Evolutionary conservation across 1,140 invertebrate species (phyloP).

Genomic region (Rhopalosiphum padi): DNA sequence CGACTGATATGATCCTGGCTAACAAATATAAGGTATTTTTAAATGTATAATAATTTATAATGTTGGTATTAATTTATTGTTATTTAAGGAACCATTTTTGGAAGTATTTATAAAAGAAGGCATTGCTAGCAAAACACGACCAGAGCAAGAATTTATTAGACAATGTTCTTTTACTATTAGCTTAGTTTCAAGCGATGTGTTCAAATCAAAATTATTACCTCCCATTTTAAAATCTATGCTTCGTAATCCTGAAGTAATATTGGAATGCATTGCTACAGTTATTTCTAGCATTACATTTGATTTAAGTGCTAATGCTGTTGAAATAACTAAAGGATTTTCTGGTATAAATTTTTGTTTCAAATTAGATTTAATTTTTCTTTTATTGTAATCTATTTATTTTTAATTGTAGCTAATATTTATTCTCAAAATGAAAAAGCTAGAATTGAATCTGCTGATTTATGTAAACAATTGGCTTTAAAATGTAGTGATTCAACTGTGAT

Average conservation of each 20-base stretch:
- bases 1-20: not conserved
- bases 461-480: slow-evolving; percentile 74
- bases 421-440: slow-evolving; percentile 83
- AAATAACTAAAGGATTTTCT: slow-evolving; percentile 83
- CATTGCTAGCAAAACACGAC: slow-evolving; percentile 81
- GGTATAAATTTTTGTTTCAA: slow-evolving; percentile 66
- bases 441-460: slow-evolving; percentile 74
- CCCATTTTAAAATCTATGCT: slow-evolving; percentile 90
- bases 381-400: slow-evolving; percentile 35
- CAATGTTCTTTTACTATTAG: slow-evolving; percentile 72
- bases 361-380: not conserved
- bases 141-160: slow-evolving; percentile 72
- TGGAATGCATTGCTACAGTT: slow-evolving; percentile 80
- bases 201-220: slow-evolving; percentile 78
- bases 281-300: slow-evolving; percentile 77
- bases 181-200: slow-evolving; percentile 75
- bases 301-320: slow-evolving; percentile 78
- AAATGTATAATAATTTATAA: not conserved
- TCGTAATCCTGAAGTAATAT: slow-evolving; percentile 90
- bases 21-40: slow-evolving; percentile 48
- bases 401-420: slow-evolving; percentile 73
- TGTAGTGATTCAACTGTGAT: slow-evolving; percentile 76
- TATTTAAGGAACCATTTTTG: slow-evolving; percentile 65
- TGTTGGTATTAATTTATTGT: not conserved
- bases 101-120: slow-evolving; percentile 82